Evolutionary conservation across 2,888 invertebrate genomes (phyloP), one percentile per base, ranked within the genome.

Genomic region (Pseudeuparius sepicola): DNA sequence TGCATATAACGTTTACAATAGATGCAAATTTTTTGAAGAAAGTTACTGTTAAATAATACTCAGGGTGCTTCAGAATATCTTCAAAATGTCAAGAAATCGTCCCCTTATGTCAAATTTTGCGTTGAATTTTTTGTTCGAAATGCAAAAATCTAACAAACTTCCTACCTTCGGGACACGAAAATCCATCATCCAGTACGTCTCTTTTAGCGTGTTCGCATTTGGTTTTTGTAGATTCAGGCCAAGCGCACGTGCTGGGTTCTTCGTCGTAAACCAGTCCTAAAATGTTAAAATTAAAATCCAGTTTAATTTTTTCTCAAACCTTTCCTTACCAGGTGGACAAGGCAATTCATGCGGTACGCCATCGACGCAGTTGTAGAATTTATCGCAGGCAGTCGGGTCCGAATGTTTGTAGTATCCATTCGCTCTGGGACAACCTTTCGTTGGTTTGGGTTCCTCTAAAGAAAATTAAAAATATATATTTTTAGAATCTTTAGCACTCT

Each of bases 351-450:
- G 72, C 25, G 78, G 72, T 1, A 67, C 59, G 1, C 84, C 84
- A 46, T 84, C 81, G 3, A 81, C 77, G 55, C 83, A 85, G 61
- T 78, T 83, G 59, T 75, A 71, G 64, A 84, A 86, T 55, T 80
- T 78, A 59, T 81, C 79, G 51, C 85, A 86, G 1, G 76, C 72
- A 61, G 69, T 57, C 5, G 77, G 76, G 54, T 84, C 81, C 26
- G 76, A 74, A 56, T 84, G 82, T 30, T 71, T 71, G 67, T 78
- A 86, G 59, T 78, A 80, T 34, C 85, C 85, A 53, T 84, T 84
- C 24, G 78, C 78, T 40, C 84, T 69, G 2, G 82, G 82, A 55
- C 85, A 86, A 32, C 75, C 78, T 49, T 75, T 73, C 12, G 71
- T 68, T 2, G 81, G 72, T 47, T 79, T 73, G 1, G 84, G 73